phyloP scores from a whole-genome alignment of 2,888 invertebrate species.

The Linnaemya tessellans region DNA sequence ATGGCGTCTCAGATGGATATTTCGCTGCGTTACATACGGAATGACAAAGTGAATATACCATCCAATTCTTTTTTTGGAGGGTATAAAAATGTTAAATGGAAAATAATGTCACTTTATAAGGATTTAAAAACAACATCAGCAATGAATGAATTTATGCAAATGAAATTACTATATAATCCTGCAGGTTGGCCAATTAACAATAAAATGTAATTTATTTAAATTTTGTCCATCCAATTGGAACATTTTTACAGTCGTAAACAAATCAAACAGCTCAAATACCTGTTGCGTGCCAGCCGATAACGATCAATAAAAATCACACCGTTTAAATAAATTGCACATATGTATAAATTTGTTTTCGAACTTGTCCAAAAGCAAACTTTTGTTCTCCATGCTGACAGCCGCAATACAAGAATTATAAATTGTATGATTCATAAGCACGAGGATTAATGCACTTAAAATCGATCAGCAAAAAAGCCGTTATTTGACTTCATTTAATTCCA shows the following conservation, averaged over 20 bases:
- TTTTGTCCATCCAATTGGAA: conserved; percentile 17
- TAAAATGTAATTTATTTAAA: conserved; percentile 44
- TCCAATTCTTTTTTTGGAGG: too few species aligned
- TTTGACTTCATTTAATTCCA: conserved; percentile 19
- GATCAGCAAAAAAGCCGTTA: conserved; percentile 35
- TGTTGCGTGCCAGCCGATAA: conserved; percentile 15
- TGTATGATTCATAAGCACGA: conserved; percentile 33
- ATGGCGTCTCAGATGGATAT: too few species aligned
- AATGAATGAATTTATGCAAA: background rate
- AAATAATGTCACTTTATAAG: conserved; percentile 24
- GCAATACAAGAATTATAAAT: conserved; percentile 3
- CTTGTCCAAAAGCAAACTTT: conserved; percentile 21
- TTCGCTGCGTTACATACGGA: too few species aligned
- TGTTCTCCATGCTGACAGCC: background rate
- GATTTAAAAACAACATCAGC: background rate
- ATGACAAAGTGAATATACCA: too few species aligned
- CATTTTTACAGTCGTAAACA: background rate
- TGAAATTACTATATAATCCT: conserved; percentile 15
- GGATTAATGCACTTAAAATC: conserved; percentile 7
- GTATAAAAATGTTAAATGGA: background rate
- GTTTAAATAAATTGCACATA: conserved; percentile 46
- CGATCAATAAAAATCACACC: conserved; percentile 48
- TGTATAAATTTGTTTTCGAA: conserved; percentile 38
- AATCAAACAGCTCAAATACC: conserved; percentile 3
- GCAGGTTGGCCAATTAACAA: conserved; percentile 32